Base-by-base conservation (phyloP, 2,888 invertebrate genomes). In the Ichneumon xanthorius region DNA sequence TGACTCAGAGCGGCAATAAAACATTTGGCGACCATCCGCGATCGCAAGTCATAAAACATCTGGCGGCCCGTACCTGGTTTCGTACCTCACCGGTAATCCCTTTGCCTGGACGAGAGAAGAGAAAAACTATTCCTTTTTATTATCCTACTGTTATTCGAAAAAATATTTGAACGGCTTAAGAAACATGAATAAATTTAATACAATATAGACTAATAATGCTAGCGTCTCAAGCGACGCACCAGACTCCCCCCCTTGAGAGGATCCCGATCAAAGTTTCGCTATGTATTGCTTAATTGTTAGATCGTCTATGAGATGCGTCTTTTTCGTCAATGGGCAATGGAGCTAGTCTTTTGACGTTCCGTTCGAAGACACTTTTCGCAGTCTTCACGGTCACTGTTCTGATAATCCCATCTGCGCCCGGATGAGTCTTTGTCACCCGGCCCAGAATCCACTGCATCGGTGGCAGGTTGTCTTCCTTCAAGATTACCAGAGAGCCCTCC, bases 391-490 rank as follows among this genome's bases (percentile, higher is more conserved):
- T 70, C 48, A 82, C 81, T 3, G n/a, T 30, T 26, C 70, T 45
- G 0, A 76, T 48, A 3, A 68, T 26, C 4, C 61, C 72, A 7
- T 82, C 72, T 1, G 30, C 7, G 11, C 79, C 71, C 2, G 71
- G 70, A 45, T 58, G 58, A 1, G 45, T 55, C n/a, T 67, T 45
- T 1, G 45, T 40, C 0, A 86, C 75, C 26, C 75, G 30, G 0
- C 76, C 86, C 30, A 84, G 7, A 0, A 26, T 14, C 86, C 84
- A 84, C 7, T 80, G 76, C 19, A 82, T 53, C 4, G 67, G 63
- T 22, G 84, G 79, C 0, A 58, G 14, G 9, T 86, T 79, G 16
- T 84, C 79, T 5, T 86, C 76, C 14, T 48, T 70, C 5, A 86
- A 11, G 5, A 86, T n/a, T 0, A 86, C 84, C 0, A 86, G 53